Conservation (phyloP, 2,113 vertebrate species). For the Theristicus caerulescens region DNA sequence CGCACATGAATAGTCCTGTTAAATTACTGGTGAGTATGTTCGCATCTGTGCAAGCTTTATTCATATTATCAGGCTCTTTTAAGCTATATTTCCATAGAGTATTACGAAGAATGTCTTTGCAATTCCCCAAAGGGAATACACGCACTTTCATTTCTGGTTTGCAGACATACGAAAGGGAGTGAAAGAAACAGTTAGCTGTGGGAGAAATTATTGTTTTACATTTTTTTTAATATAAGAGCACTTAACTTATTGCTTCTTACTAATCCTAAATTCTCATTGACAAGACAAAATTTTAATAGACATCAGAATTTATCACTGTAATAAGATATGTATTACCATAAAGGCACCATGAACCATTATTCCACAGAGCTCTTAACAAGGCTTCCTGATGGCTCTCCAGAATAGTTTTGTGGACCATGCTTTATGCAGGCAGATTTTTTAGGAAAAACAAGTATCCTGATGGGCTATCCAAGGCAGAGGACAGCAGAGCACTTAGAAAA, state of each 20-base stretch:
- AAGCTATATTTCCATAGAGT: background rate
- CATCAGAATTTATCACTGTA: background rate
- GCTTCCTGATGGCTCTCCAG: background rate
- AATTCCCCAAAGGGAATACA: background rate
- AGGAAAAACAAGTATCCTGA: background rate
- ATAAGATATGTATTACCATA: background rate
- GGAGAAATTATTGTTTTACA: background rate
- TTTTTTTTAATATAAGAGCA: background rate
- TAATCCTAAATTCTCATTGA: background rate
- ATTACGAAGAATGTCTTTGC: background rate
- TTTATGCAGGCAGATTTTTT: background rate
- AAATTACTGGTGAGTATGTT: background rate
- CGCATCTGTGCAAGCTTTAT: background rate
- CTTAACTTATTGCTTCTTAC: background rate
- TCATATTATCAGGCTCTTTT: background rate
- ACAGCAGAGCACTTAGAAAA: background rate
- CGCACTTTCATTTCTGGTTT: background rate
- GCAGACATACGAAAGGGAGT: background rate
- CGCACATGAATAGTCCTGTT: background rate
- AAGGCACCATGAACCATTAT: background rate
- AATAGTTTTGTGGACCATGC: background rate
- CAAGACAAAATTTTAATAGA: background rate
- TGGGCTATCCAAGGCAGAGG: background rate
- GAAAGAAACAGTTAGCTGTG: background rate
- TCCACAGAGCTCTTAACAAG: background rate